A percentile compares a stretch with the other conserved stretches of the same genome.
Evolutionary conservation across 1,140 invertebrate genomes (phyloP).

Genomic region (Asobara japonica): DNA sequence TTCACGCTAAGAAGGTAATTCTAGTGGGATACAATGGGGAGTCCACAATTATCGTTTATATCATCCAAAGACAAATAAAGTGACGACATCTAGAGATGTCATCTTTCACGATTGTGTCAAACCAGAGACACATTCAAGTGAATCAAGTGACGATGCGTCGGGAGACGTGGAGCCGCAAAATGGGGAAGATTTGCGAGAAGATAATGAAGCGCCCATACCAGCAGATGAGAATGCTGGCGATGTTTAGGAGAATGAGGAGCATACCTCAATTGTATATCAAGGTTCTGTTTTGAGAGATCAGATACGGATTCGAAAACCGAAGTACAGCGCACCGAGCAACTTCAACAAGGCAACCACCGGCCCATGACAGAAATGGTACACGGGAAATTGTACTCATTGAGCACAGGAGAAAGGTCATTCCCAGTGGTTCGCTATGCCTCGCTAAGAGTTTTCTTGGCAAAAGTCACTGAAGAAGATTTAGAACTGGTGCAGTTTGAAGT

Average conservation of each 20-base stretch:
- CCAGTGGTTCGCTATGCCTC: neutral
- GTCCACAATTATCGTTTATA: neutral
- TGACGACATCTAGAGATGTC: neutral
- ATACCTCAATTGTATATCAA: no score
- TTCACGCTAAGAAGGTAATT: neutral
- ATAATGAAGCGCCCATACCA: no score
- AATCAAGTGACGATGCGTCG: conserved; percentile 16
- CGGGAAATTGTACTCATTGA: neutral
- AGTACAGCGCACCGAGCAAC: neutral
- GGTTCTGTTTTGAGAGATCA: no score
- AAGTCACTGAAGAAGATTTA: neutral
- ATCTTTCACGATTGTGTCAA: no score
- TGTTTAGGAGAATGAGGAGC: no score
- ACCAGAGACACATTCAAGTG: neutral
- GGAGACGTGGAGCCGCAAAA: no score
- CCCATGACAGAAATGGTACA: neutral
- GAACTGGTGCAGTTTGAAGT: neutral
- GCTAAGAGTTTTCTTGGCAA: neutral
- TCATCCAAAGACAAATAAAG: neutral
- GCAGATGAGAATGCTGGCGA: no score
- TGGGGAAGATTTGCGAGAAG: no score
- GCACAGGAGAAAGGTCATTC: neutral
- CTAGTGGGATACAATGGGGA: conserved; percentile 8
- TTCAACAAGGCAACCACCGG: neutral
- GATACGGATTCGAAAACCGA: no score